Evolutionary conservation across 2,888 invertebrate genomes (phyloP).

Genomic region (Hesperia comma): DNA sequence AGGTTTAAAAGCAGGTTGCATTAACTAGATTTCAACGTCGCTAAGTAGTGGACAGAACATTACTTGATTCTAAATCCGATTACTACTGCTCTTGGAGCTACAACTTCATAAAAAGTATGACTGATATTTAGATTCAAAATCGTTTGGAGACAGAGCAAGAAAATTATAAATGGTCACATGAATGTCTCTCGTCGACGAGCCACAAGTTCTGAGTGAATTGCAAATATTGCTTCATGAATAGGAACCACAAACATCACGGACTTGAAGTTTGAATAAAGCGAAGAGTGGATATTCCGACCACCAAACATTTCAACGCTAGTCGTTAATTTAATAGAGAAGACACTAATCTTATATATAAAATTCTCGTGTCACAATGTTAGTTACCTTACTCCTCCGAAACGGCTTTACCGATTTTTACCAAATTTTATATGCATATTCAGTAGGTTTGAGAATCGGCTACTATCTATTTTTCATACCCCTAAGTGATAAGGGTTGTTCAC

Average conservation of each 20-base stretch:
- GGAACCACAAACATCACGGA: slow-evolving; percentile 22
- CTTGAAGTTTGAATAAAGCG: too few relatives aligned
- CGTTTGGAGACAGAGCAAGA: neutral
- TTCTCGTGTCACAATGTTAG: too few relatives aligned
- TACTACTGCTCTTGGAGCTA: neutral
- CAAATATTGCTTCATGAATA: slow-evolving; percentile 27
- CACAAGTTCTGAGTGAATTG: slow-evolving; percentile 11
- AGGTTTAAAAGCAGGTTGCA: slow-evolving; percentile 12
- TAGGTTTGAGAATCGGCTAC: too few relatives aligned
- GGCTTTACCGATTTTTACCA: too few relatives aligned
- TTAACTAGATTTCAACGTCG: slow-evolving; percentile 14
- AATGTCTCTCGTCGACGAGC: slow-evolving; percentile 3
- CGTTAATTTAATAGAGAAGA: too few relatives aligned
- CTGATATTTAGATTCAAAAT: neutral
- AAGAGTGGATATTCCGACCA: too few relatives aligned
- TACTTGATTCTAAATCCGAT: slow-evolving; percentile 20
- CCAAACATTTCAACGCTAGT: too few relatives aligned
- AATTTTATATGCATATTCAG: too few relatives aligned
- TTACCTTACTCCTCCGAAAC: too few relatives aligned
- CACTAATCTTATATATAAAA: too few relatives aligned
- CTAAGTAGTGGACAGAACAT: slow-evolving; percentile 18
- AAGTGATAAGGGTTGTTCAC: too few relatives aligned
- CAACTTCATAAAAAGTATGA: neutral
- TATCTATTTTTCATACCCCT: too few relatives aligned
- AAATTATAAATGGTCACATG: slow-evolving; percentile 19